phyloP scores from a whole-genome alignment of 2,888 invertebrate species.

The Drosophila koepferae region DNA sequence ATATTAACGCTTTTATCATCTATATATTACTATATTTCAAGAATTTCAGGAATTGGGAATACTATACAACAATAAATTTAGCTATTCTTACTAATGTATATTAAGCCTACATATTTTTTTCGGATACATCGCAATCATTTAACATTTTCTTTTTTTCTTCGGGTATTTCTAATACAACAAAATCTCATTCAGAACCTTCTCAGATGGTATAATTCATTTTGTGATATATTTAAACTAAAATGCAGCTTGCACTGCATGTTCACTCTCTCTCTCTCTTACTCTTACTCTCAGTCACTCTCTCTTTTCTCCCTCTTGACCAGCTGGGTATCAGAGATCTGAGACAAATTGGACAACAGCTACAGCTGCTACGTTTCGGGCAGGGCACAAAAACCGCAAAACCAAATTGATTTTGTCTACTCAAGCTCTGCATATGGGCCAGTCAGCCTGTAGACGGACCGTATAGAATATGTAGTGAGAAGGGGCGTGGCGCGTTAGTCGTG shows the following conservation, averaged over 20 bases:
- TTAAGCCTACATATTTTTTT: too few relatives aligned
- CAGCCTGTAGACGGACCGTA: slow-evolving; percentile 2
- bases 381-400: slow-evolving; percentile 75
- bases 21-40: too few relatives aligned
- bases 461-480: not conserved
- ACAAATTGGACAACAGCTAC: slow-evolving; percentile 63
- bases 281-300: not conserved
- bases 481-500: slow-evolving; percentile 3
- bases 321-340: slow-evolving; percentile 20
- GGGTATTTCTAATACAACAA: too few relatives aligned
- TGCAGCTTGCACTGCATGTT: slow-evolving; percentile 52
- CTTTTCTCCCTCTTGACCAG: not conserved
- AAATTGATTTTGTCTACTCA: slow-evolving; percentile 80
- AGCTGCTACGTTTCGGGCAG: slow-evolving; percentile 30
- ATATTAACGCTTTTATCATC: too few relatives aligned
- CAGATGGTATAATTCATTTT: slow-evolving; percentile 50
- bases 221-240: slow-evolving; percentile 66
- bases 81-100: too few relatives aligned
- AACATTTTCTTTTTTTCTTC: not conserved
- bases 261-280: slow-evolving; percentile 7
- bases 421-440: slow-evolving; percentile 48
- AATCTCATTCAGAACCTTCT: not conserved
- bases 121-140: not conserved
- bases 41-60: too few relatives aligned
- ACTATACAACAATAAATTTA: too few relatives aligned